Conservation (phyloP, 2,888 invertebrate species). For the Dicyrtoma fusca region DNA sequence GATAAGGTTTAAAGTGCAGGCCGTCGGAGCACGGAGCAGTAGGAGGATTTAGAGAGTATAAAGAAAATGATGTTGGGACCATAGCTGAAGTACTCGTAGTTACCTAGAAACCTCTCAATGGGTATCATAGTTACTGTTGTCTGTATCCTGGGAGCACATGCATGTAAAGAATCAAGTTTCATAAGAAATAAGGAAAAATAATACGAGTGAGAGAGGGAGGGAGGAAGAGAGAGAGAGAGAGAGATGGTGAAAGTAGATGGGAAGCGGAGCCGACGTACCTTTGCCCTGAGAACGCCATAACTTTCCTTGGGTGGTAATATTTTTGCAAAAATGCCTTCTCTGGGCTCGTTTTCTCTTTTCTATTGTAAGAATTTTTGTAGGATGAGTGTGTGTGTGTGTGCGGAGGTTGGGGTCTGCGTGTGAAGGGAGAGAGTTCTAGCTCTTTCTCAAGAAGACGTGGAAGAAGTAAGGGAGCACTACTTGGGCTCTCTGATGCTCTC, state of each 20-base stretch:
- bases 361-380: background rate
- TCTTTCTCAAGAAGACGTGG: background rate
- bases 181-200: background rate
- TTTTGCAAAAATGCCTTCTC: constrained; percentile 39
- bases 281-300: constrained; percentile 35
- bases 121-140: no score
- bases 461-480: no score
- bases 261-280: constrained; percentile 25
- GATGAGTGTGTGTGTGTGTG: background rate
- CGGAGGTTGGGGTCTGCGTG: background rate
- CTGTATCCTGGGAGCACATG: background rate
- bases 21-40: background rate
- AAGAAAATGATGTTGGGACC: background rate
- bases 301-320: constrained; percentile 38
- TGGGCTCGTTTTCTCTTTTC: background rate
- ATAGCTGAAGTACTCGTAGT: no score
- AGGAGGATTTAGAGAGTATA: constrained; percentile 3
- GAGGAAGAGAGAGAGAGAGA: background rate
- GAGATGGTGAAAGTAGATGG: constrained; percentile 20
- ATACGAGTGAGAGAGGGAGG: background rate
- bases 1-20: constrained; percentile 11
- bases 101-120: no score
- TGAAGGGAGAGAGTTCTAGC: background rate
- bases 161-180: no score
- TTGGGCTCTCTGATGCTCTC: background rate